Base-by-base conservation (phyloP, 1,140 invertebrate genomes). In the Pectinophora gossypiella region DNA sequence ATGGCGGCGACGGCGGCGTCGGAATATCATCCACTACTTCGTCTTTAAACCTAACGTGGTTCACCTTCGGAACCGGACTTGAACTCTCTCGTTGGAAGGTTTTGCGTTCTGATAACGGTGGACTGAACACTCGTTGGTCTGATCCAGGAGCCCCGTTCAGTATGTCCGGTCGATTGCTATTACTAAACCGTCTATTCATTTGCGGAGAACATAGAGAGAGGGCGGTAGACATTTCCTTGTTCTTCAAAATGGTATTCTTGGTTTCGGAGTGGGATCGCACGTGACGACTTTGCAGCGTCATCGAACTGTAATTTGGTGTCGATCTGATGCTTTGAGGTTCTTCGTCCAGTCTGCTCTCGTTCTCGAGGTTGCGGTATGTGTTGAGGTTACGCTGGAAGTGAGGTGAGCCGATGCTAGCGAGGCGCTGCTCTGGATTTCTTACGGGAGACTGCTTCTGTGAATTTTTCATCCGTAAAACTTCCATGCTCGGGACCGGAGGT, bases 401-500 rank as follows among this genome's bases (percentile, higher is more conserved):
- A 1, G 90, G 90, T 0, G 89, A 90, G 10, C 90, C 90, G 55
- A 91, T 90, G 51, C 90, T 89, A 7, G 90, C 90, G n/a, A 90
- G 85, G 6, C 88, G 70, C 57, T 80, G 88, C 63, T 83, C 78
- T 19, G 77, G 61, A 44, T 76, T 77, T 32, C 78, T 77, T 13
- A 86, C 51, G 13, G 82, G 76, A 0, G 81, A 81, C 19, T 71
- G 70, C 78, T 87, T 88, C 32, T 85, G 69, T 3, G 74, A 66
- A 45, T 76, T 83, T 65, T 90, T 89, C 51, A 88, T 79, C 54
- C 89, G 68, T 52, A 88, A 70, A 2, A 89, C 85, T 74, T 90
- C 92, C 70, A 91, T 89, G 57, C 89, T 90, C 18, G 92, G 90
- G 42, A 92, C 90, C 6, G 92, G 92, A 54, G 93, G 93, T 56